Evolutionary conservation across 2,888 invertebrate species (phyloP).

Genomic region (Caenorhabditis sp.): DNA sequence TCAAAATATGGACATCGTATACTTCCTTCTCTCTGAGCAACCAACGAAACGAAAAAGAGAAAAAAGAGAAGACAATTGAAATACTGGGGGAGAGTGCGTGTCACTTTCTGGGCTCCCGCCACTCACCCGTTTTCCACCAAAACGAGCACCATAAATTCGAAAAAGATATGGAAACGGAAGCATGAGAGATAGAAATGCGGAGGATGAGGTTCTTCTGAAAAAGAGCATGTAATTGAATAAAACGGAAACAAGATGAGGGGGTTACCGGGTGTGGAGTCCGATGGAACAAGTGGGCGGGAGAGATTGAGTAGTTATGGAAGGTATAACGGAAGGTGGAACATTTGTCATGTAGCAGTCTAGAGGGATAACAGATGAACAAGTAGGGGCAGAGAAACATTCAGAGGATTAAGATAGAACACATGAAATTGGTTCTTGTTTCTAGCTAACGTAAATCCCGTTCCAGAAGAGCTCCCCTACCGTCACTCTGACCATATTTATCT

Average conservation of each 20-base stretch:
- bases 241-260: conserved; percentile 4
- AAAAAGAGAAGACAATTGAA: conserved; percentile 56
- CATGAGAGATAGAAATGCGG: conserved; percentile 15
- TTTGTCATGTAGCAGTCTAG: conserved; percentile 13
- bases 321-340: not conserved
- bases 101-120: conserved; percentile 54
- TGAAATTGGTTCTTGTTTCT: no score
- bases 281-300: conserved; percentile 10
- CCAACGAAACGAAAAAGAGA: not conserved
- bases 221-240: conserved; percentile 35
- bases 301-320: not conserved
- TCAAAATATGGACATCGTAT: conserved; percentile 49
- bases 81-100: conserved; percentile 43
- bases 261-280: not conserved
- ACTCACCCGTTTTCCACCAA: conserved; percentile 31
- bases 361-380: not conserved
- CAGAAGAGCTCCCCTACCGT: no score
- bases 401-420: no score
- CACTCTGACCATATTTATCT: no score
- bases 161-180: conserved; percentile 30
- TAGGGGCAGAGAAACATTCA: not conserved
- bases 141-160: conserved; percentile 57
- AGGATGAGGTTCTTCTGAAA: conserved; percentile 27
- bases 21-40: not conserved
- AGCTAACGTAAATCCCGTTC: no score